phyloP scores from a whole-genome alignment of 2,888 invertebrate species.

The Pterostichus madidus region DNA sequence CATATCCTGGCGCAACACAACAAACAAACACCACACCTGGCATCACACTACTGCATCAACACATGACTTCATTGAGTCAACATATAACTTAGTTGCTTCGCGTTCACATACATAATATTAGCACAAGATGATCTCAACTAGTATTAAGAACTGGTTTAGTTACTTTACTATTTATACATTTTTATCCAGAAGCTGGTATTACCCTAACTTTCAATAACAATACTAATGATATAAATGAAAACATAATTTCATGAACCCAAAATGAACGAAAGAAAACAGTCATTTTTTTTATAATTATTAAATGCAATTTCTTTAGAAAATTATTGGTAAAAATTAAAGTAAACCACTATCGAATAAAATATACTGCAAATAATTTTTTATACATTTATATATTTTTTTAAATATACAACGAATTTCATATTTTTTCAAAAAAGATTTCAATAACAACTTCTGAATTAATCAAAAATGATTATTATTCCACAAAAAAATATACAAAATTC shows the following conservation, averaged over 20 bases:
- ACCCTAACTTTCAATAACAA: too few relatives aligned
- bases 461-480: neutral
- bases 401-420: too few relatives aligned
- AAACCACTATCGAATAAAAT: too few relatives aligned
- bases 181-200: neutral
- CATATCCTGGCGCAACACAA: conserved; percentile 66
- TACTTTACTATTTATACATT: conserved; percentile 3
- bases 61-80: conserved; percentile 11
- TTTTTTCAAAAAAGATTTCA: too few relatives aligned
- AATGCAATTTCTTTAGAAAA: too few relatives aligned
- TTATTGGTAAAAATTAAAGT: too few relatives aligned
- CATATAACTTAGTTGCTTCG: conserved; percentile 17
- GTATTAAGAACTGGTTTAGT: neutral
- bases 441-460: neutral
- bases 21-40: conserved; percentile 68
- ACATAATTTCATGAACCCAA: neutral
- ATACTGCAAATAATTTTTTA: too few relatives aligned
- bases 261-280: neutral
- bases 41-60: conserved; percentile 40
- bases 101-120: conserved; percentile 10
- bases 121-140: conserved; percentile 11
- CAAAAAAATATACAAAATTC: neutral
- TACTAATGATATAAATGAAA: neutral
- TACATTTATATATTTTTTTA: too few relatives aligned
- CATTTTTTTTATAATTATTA: too few relatives aligned